A percentile compares a stretch with the other conserved stretches of the same genome.
Evolutionary conservation across 2,888 invertebrate genomes (phyloP).

Genomic region (Heliconius hortense): DNA sequence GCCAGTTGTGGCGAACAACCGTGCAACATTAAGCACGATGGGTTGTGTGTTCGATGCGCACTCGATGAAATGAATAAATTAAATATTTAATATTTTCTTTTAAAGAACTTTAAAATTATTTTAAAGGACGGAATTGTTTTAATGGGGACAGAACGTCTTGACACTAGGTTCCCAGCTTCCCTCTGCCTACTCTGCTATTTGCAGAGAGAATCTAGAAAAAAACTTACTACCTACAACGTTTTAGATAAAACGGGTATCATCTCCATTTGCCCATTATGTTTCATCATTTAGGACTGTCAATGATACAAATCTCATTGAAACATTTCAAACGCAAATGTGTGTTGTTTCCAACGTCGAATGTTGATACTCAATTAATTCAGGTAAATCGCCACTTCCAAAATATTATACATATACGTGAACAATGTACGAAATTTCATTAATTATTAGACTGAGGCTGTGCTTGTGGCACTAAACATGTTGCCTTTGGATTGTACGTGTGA

Average conservation of each 20-base stretch:
- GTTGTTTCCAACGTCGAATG: conserved; percentile 40
- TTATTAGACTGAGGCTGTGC: conserved; percentile 42
- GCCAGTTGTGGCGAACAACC: too few relatives aligned
- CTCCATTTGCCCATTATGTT: background rate
- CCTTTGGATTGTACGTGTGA: conserved; percentile 16
- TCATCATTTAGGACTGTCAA: background rate
- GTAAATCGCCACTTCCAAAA: conserved; percentile 56
- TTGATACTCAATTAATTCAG: conserved; percentile 56
- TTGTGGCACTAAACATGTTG: conserved; percentile 31
- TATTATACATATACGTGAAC: conserved; percentile 45
- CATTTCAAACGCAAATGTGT: background rate
- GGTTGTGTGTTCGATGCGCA: too few relatives aligned
- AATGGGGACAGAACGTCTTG: too few relatives aligned
- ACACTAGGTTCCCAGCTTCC: too few relatives aligned
- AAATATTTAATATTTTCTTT: too few relatives aligned
- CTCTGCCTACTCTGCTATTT: too few relatives aligned
- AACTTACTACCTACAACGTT: background rate
- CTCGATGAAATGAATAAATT: too few relatives aligned
- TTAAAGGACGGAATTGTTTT: too few relatives aligned
- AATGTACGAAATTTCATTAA: conserved; percentile 52
- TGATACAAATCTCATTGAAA: background rate
- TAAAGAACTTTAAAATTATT: too few relatives aligned
- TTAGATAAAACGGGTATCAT: background rate
- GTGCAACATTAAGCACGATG: too few relatives aligned
- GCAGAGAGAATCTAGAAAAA: too few relatives aligned